A percentile compares a stretch with the other conserved stretches of the same genome.
Conservation (phyloP, 2,888 invertebrate genomes). For the Calameuta idolon region DNA sequence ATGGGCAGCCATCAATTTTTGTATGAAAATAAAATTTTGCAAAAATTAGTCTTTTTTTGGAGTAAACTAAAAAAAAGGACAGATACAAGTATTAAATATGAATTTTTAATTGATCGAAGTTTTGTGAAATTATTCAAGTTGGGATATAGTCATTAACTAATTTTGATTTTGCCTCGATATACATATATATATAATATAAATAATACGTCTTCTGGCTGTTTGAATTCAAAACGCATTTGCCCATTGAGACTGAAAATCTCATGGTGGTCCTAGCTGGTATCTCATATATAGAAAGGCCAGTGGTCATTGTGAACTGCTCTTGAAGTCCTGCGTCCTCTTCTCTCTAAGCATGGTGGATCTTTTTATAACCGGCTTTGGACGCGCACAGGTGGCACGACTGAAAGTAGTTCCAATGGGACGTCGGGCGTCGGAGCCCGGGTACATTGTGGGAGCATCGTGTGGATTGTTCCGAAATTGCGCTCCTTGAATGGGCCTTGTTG, state of each 20-base stretch:
- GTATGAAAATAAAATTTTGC: neutral
- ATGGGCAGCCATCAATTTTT: neutral
- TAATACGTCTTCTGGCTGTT: slow-evolving; percentile 48
- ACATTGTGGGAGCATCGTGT: slow-evolving; percentile 41
- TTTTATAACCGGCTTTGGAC: slow-evolving; percentile 54
- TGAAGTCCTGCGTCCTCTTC: slow-evolving; percentile 17
- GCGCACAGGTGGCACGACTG: slow-evolving; percentile 59
- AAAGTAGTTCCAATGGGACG: slow-evolving; percentile 35
- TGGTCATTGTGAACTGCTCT: slow-evolving; percentile 53
- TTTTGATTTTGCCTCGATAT: neutral
- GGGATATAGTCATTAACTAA: neutral
- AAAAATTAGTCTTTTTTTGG: neutral
- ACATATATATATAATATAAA: slow-evolving; percentile 41
- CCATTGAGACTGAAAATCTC: slow-evolving; percentile 44
- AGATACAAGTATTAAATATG: neutral
- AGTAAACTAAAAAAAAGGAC: neutral
- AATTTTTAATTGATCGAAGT: neutral
- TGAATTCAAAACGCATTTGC: slow-evolving; percentile 59
- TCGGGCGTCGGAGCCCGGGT: slow-evolving; percentile 16
- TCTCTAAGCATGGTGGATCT: slow-evolving; percentile 46
- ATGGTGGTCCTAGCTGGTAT: slow-evolving; percentile 57
- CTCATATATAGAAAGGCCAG: slow-evolving; percentile 42
- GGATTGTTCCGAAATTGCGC: slow-evolving; percentile 46
- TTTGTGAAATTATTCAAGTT: neutral
- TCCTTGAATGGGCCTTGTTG: slow-evolving; percentile 34